Base-by-base conservation (phyloP, 2,797 vertebrate genomes). In the Malacoraja senta region DNA sequence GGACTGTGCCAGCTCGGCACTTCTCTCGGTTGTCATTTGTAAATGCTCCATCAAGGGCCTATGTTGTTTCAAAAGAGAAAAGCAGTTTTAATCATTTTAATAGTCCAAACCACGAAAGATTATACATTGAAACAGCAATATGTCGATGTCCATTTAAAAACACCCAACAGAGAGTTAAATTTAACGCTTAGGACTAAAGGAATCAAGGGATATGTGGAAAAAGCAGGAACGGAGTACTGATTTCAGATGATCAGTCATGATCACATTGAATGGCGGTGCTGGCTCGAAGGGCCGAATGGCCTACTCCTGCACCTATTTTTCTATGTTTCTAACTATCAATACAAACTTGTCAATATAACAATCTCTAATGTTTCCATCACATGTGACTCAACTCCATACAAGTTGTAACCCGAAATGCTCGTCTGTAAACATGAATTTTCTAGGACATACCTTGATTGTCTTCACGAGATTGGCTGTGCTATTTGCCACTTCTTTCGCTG, bases 401-500 rank as follows among this genome's bases (percentile, higher is more conserved):
- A 32, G 7, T 32, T 35, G 15, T 2, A 19, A 65, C 61, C 61
- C 32, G 17, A 32, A n/a, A 32, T 32, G 32, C 32, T 65, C 8
- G n/a, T 29, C 12, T 86, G 63, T 88, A 9, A 65, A 65, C 17
- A 65, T 1, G n/a, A n/a, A 21, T 65, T 68, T 88, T 63, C 13
- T 3, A 17, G 84, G 61, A 53, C 35, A 26, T 93, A 99, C 99
- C 98, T 99, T 99, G 93, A 99, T 99, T 94, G 98, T 99, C 96
- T 99, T 99, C 95, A 99, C 98, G 29, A 99, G 97, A 95, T 99
- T 99, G 94, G 99, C 98, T 0, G 99, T 99, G 95, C 98, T 99
- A 96, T 99, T 99, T 94, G 99, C 98, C 96, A 99, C 99, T 91
- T 99, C 99, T 94, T 99, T 99, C 95, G 99, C 98, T 0, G 98